phyloP scores from a whole-genome alignment of 2,888 invertebrate species.

The Phaedon cochleariae region DNA sequence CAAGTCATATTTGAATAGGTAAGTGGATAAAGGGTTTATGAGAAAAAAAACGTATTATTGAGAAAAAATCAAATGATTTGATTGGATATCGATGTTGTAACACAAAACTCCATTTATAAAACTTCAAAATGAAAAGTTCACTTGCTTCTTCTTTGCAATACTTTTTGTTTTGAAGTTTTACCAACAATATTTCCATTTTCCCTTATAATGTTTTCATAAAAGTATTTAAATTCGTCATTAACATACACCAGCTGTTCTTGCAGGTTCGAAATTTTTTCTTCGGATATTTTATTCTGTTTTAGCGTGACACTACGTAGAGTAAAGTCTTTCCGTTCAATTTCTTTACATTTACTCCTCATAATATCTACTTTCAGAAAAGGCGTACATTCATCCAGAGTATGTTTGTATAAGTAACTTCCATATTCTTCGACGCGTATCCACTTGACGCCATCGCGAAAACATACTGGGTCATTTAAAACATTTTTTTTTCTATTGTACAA shows the following conservation, averaged over 20 bases:
- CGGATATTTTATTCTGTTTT: slow-evolving; percentile 12
- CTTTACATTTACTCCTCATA: slow-evolving; percentile 3
- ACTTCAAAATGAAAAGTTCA: too few species aligned
- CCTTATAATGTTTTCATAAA: slow-evolving; percentile 8
- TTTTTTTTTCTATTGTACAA: too few species aligned
- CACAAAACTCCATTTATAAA: too few species aligned
- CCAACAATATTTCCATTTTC: not conserved
- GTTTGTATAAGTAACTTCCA: slow-evolving; percentile 15
- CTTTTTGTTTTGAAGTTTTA: slow-evolving; percentile 3
- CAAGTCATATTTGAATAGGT: too few species aligned
- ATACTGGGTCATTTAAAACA: too few species aligned
- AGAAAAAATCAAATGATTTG: too few species aligned
- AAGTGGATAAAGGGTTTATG: too few species aligned
- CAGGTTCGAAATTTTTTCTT: slow-evolving; percentile 16
- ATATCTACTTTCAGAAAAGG: slow-evolving; percentile 11
- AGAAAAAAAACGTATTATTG: too few species aligned
- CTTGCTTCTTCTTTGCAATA: not conserved
- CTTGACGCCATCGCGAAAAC: too few species aligned
- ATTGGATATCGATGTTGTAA: too few species aligned
- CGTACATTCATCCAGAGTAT: slow-evolving; percentile 14
- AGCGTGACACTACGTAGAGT: slow-evolving; percentile 5
- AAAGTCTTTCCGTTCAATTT: not conserved
- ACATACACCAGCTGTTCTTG: slow-evolving; percentile 13
- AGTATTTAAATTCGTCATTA: slow-evolving; percentile 16
- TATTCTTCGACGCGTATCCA: too few species aligned